Conservation (phyloP, 2,797 vertebrate genomes). For the Rhinichthys osculus region DNA sequence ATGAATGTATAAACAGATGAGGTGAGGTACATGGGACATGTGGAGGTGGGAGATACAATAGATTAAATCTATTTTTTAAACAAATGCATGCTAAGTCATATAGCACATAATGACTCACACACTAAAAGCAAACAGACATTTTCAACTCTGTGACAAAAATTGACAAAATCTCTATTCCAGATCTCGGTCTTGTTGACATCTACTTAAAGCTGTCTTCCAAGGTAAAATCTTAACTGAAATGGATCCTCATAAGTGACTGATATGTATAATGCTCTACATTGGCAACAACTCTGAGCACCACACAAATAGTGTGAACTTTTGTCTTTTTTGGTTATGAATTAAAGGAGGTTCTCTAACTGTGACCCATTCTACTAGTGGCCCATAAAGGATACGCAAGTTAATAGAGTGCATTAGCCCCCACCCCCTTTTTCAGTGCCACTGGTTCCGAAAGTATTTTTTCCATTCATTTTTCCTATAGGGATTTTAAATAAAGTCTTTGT, state of each 20-base stretch:
- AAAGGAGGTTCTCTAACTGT: background rate
- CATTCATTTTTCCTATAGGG: background rate
- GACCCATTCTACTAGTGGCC: too few species aligned
- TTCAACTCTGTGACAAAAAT: background rate
- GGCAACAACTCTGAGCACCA: background rate
- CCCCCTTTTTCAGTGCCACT: background rate
- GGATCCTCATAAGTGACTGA: background rate
- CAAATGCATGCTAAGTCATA: background rate
- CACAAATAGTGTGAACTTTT: background rate
- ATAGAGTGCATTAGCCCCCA: background rate
- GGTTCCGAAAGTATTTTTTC: background rate
- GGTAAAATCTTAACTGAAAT: background rate
- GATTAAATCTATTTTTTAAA: slow-evolving; percentile 37
- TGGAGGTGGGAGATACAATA: slow-evolving; percentile 15
- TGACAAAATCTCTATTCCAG: background rate
- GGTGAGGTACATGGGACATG: slow-evolving; percentile 14
- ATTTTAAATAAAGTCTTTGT: background rate
- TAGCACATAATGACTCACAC: slow-evolving; percentile 5
- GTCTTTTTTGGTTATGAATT: background rate
- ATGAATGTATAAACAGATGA: slow-evolving; percentile 55
- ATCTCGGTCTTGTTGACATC: background rate
- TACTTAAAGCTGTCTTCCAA: background rate
- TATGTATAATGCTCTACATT: background rate
- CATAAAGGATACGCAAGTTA: background rate
- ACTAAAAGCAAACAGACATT: background rate